Base-by-base conservation (phyloP, 2,113 vertebrate genomes). In the Nestor notabilis region DNA sequence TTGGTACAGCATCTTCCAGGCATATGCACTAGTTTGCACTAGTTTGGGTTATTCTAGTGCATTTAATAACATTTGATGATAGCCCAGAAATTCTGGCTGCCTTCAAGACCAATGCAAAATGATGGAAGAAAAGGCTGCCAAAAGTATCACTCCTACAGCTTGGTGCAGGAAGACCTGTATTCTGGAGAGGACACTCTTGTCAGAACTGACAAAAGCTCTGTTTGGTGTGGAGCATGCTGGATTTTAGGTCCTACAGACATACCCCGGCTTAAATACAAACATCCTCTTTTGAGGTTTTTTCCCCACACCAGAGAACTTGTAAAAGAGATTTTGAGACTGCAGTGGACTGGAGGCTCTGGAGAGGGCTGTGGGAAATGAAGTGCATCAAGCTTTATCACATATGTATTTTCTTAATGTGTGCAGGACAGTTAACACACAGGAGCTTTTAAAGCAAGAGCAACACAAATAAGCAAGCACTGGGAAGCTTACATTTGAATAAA, bases 141-240 rank as follows among this genome's bases (percentile, higher is more conserved):
- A 77, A 39, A 60, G 10, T 61, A 78, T 44, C 33, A 7, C 35
- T 78, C 60, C 82, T 25, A n/a, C 44, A 56, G 0, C 17, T 3
- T 46, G 23, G 6, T 10, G 15, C 41, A 78, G 46, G 37, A 58
- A 27, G 25, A 79, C 31, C 25, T 63, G 25, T 13, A 19, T 63
- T 78, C 46, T 60, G 66, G 43, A 81, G 24, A 27, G 4, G 4
- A 24, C 14, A 39, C 5, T 50, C 43, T 63, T 39, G 5, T 9
- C 2, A 2, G 18, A 29, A 37, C 6, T 0, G 0, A 56, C 17
- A n/a, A 64, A 72, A 52, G 5, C 1, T 64, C 58, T 7, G 0
- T 69, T 79, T 2, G 3, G 20, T 9, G 13, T 66, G 47, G 6
- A 64, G 20, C 0, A 2, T 24, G 37, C 19, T 81, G 17, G 16